A percentile compares a stretch with the other conserved stretches of the same genome.
These are phyloP conservation scores for Yponomeuta malinellus DNA, from an alignment of 2,888 invertebrate genomes.

Conservation along the genomic window DNA sequence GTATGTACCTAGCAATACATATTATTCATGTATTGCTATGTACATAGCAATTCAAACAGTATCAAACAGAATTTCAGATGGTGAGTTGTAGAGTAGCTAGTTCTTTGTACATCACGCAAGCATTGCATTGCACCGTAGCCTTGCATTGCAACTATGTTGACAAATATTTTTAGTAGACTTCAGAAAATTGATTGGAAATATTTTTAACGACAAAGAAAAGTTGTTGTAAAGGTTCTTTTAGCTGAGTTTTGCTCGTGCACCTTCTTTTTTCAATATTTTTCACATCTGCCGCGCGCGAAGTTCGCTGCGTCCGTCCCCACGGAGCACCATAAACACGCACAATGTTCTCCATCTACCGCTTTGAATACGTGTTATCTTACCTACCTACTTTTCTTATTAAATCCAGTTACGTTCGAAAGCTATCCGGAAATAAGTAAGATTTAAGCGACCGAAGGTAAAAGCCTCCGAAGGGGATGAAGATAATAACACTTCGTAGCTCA, in stretches of 20 bases:
- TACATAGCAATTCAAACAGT: too few species aligned
- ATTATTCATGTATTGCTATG: too few species aligned
- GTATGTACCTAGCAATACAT: too few species aligned
- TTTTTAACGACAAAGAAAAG: too few species aligned
- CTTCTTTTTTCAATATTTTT: background rate
- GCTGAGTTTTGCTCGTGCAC: background rate
- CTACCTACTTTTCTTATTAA: conserved; percentile 27
- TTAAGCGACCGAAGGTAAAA: conserved; percentile 7
- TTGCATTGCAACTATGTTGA: too few species aligned
- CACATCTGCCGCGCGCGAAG: conserved; percentile 31
- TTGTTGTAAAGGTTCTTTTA: too few species aligned
- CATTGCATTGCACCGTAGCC: too few species aligned
- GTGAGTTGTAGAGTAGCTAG: too few species aligned
- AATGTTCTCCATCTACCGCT: conserved; percentile 59
- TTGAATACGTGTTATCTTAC: conserved; percentile 51
- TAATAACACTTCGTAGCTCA: conserved; percentile 21
- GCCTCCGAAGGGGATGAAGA: background rate
- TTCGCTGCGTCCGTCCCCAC: conserved; percentile 47
- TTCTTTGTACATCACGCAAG: too few species aligned
- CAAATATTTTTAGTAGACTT: too few species aligned
- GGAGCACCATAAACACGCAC: conserved; percentile 65
- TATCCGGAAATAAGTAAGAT: conserved; percentile 10
- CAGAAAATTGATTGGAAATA: too few species aligned
- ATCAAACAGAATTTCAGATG: too few species aligned
- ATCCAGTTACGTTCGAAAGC: conserved; percentile 11